A percentile compares a stretch with the other conserved stretches of the same genome.
phyloP scores from a whole-genome alignment of 1,140 invertebrate genomes.

The Paramacrobiotus metropolitanus region DNA sequence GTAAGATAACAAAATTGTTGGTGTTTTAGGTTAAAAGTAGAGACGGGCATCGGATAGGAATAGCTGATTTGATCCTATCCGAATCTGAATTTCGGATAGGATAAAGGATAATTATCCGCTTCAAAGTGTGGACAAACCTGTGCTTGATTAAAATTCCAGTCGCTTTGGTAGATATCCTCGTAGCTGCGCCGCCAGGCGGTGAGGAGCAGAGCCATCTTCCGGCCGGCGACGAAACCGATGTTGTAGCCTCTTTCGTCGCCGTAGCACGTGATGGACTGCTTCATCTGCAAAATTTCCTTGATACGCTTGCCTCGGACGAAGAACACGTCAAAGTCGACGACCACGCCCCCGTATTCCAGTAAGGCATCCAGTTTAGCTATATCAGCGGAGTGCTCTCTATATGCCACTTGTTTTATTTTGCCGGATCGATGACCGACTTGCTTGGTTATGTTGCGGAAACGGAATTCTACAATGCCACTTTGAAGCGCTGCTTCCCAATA shows the following conservation, averaged over 20 bases:
- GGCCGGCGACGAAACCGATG: neutral
- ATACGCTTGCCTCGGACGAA: neutral
- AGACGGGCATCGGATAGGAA: too few relatives aligned
- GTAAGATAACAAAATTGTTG: too few relatives aligned
- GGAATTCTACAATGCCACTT: too few relatives aligned
- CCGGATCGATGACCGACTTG: too few relatives aligned
- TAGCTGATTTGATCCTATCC: too few relatives aligned
- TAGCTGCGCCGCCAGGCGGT: neutral
- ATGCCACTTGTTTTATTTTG: neutral
- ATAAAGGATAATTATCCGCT: too few relatives aligned
- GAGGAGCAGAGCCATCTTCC: neutral
- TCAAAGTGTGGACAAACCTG: too few relatives aligned
- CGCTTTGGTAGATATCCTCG: neutral
- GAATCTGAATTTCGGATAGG: too few relatives aligned
- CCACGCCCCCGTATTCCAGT: neutral
- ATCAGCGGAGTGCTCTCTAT: neutral
- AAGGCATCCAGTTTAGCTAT: neutral
- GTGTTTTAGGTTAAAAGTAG: too few relatives aligned
- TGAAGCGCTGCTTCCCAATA: too few relatives aligned
- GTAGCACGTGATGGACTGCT: neutral
- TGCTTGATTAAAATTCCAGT: conserved; percentile 2
- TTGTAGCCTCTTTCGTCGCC: neutral
- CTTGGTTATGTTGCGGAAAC: too few relatives aligned
- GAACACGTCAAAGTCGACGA: neutral
- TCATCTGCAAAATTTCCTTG: neutral